A percentile compares a stretch with the other conserved stretches of the same genome.
phyloP scores from a whole-genome alignment of 2,113 vertebrate species.

The Mungos mungo region DNA sequence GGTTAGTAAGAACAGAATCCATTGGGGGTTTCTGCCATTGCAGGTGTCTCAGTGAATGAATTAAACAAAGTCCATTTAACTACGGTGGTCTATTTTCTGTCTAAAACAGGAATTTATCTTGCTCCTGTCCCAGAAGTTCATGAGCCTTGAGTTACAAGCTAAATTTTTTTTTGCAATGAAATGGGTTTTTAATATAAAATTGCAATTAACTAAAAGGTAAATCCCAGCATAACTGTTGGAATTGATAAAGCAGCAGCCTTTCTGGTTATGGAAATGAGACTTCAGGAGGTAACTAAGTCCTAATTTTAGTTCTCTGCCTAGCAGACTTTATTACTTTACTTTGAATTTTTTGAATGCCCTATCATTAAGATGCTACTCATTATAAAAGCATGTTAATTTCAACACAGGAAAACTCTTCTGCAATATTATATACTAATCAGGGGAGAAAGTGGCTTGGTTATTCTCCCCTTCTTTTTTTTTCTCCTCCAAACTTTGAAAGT shows the following conservation, averaged over 20 bases:
- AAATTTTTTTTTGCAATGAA: slow-evolving; percentile 19
- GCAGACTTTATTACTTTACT: slow-evolving; percentile 29
- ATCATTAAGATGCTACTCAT: slow-evolving; percentile 36
- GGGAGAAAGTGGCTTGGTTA: slow-evolving; percentile 10
- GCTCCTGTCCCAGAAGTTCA: slow-evolving; percentile 18
- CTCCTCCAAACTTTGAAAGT: slow-evolving; percentile 29
- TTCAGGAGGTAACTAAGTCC: slow-evolving; percentile 43
- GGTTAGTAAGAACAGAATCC: slow-evolving; percentile 81
- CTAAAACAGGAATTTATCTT: slow-evolving; percentile 67
- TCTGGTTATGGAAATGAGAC: slow-evolving; percentile 38
- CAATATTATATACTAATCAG: background rate
- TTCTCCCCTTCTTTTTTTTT: background rate
- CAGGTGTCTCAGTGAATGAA: slow-evolving; percentile 80
- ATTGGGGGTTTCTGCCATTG: slow-evolving; percentile 70
- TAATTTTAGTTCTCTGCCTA: slow-evolving; percentile 45
- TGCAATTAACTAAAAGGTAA: slow-evolving; percentile 50
- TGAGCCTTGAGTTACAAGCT: slow-evolving; percentile 35
- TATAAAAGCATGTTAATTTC: slow-evolving; percentile 53
- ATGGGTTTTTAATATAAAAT: slow-evolving; percentile 42
- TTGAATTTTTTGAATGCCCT: slow-evolving; percentile 18
- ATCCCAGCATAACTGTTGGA: slow-evolving; percentile 32
- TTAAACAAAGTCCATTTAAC: slow-evolving; percentile 82
- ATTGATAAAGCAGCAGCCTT: slow-evolving; percentile 39
- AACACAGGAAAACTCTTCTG: slow-evolving; percentile 20
- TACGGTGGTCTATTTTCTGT: slow-evolving; percentile 81